phyloP scores from a whole-genome alignment of 2,797 vertebrate species.

The Danio kyathit region DNA sequence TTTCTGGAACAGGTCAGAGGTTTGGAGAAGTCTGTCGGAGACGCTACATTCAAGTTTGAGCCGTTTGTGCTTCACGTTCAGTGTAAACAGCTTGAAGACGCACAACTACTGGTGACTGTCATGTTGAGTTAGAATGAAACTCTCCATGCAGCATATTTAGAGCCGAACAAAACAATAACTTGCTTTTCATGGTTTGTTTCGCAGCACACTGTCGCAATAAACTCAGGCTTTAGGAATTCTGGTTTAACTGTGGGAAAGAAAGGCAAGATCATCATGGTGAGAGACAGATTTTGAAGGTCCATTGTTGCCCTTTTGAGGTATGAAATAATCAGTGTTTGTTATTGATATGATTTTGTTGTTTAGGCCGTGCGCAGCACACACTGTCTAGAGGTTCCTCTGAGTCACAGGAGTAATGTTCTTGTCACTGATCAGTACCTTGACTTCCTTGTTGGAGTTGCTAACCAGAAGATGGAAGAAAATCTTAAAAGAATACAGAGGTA shows the following conservation, averaged over 20 bases:
- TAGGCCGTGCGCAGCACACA: constrained; percentile 92
- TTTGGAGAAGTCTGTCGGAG: constrained; percentile 75
- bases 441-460: constrained; percentile 86
- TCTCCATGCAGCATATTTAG: background rate
- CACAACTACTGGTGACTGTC: constrained; percentile 86
- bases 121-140: background rate
- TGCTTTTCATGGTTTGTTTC: constrained; percentile 32
- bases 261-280: constrained; percentile 91
- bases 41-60: constrained; percentile 90
- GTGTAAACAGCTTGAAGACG: constrained; percentile 84
- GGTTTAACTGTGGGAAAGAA: constrained; percentile 89
- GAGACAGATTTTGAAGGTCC: background rate
- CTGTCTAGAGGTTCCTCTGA: constrained; percentile 91
- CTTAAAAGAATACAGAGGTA: constrained; percentile 87
- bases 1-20: constrained; percentile 74
- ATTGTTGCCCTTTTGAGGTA: constrained; percentile 7
- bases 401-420: constrained; percentile 80
- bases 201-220: constrained; percentile 87
- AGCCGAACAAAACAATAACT: background rate
- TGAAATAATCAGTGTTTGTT: background rate
- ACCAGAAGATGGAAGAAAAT: constrained; percentile 94
- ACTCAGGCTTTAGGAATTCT: constrained; percentile 94
- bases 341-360: background rate
- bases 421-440: constrained; percentile 87
- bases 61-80: constrained; percentile 92